A percentile compares a stretch with the other conserved stretches of the same genome.
These are phyloP conservation scores for Nibea coibor DNA, from an alignment of 2,113 vertebrate genomes.

Conservation along the genomic window DNA sequence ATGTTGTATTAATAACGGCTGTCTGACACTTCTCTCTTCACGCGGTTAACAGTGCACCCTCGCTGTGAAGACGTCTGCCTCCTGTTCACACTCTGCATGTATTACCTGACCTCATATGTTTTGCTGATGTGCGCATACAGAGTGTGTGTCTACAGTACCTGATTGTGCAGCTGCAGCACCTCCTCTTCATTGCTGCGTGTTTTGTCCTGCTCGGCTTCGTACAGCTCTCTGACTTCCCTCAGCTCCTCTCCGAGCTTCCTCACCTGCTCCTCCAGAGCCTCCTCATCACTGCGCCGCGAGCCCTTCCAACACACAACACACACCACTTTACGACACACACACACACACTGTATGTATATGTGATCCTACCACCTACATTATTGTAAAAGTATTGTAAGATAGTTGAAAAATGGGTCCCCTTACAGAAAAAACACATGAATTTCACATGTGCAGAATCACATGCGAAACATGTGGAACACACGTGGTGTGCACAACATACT, in stretches of 20 bases:
- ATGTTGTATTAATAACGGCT: slow-evolving; percentile 11
- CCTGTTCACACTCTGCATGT: too few species aligned
- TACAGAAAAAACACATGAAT: too few species aligned
- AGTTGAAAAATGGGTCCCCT: background rate
- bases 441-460: too few species aligned
- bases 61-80: background rate
- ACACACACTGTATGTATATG: background rate
- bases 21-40: slow-evolving; percentile 3
- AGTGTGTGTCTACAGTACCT: slow-evolving; percentile 79
- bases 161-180: slow-evolving; percentile 91
- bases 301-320: slow-evolving; percentile 81
- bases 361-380: background rate
- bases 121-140: background rate
- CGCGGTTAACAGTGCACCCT: background rate
- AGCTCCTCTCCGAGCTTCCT: slow-evolving; percentile 94
- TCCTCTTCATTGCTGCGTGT: slow-evolving; percentile 89
- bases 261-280: slow-evolving; percentile 95
- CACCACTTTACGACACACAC: slow-evolving; percentile 43
- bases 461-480: too few species aligned
- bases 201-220: slow-evolving; percentile 91
- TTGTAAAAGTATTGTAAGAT: too few species aligned
- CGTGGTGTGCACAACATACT: too few species aligned
- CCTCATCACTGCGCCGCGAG: slow-evolving; percentile 92
- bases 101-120: background rate
- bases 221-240: slow-evolving; percentile 88